Evolutionary conservation across 2,888 invertebrate species (phyloP), one percentile per base, ranked within the genome.

Genomic region (Zaprionus bogoriensis): DNA sequence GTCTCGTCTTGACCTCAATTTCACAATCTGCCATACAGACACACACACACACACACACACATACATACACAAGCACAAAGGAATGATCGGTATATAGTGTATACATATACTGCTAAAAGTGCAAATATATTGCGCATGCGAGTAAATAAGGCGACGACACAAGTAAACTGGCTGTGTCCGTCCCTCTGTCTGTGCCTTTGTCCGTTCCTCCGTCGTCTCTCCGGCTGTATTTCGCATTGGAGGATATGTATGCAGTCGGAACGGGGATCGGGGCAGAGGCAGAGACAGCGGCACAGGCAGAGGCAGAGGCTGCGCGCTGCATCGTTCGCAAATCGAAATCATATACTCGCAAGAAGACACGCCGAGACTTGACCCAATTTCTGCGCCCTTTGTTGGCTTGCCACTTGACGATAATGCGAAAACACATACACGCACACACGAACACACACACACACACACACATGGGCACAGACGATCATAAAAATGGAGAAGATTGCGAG

Each of bases 291-390:
- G 9, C 27, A 7, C 6, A 7, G 9, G 27, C 27, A 27, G 27
- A 23, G 23, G n/a, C n/a, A n/a, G n/a, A n/a, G n/a, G n/a, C n/a
- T n/a, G n/a, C n/a, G n/a, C 7, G 32, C 1, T 36, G 32, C 32
- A 36, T 36, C 30, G 30, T n/a, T 30, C n/a, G 30, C 17, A 17
- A 44, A 12, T 32, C 17, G 36, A 23, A 48, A 25, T n/a, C n/a
- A n/a, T n/a, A n/a, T n/a, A n/a, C n/a, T n/a, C n/a, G 14, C 41
- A 30, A 48, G 23, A 52, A 30, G 10, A 71, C 64, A 64, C 68
- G 48, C 58, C 75, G 75, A 78, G 80, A 81, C 88, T 79, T 90
- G 89, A 90, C 89, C 89, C 70, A 89, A 88, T 90, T 89, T 89
- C 81, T 19, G 66, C 78, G 81, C 84, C 71, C 81, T 80, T 80